Evolutionary conservation across 2,888 invertebrate genomes (phyloP).

Genomic region (Ferrisia virgata): DNA sequence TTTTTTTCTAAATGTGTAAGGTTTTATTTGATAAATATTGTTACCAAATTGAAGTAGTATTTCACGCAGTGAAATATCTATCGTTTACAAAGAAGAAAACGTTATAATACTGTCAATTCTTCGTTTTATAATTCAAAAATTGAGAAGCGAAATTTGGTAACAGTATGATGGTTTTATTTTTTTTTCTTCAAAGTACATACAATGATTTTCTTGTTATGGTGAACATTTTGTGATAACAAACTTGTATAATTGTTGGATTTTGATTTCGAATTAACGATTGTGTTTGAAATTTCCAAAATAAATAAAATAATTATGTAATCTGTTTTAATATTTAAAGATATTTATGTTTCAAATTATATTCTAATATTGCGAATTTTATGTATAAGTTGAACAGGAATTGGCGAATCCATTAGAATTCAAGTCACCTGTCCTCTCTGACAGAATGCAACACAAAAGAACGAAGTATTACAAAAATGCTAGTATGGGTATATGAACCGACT

Average conservation of each 20-base stretch:
- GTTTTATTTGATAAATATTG: constrained; percentile 23
- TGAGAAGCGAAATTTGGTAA: constrained; percentile 6
- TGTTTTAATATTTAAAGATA: constrained; percentile 9
- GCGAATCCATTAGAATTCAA: not conserved
- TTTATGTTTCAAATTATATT: constrained; percentile 22
- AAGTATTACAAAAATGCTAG: not conserved
- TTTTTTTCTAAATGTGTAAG: constrained; percentile 13
- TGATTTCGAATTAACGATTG: constrained; percentile 32
- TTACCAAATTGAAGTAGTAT: constrained; percentile 16
- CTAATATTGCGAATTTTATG: not conserved
- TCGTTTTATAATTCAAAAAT: not conserved
- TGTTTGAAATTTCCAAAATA: constrained; percentile 26
- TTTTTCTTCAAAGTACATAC: not conserved
- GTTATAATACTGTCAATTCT: constrained; percentile 21
- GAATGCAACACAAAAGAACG: not conserved
- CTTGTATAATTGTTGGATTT: constrained; percentile 33
- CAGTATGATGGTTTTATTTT: constrained; percentile 5
- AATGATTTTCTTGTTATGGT: constrained; percentile 25
- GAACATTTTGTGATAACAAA: constrained; percentile 33
- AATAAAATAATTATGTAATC: constrained; percentile 22
- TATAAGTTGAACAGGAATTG: constrained; percentile 24
- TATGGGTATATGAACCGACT: not conserved
- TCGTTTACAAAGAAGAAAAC: constrained; percentile 14
- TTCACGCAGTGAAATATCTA: not conserved
- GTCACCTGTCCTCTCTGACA: not conserved